These are phyloP conservation scores for Pogonophryne albipinna DNA, from an alignment of 2,797 vertebrate genomes.

Conservation along the genomic window DNA sequence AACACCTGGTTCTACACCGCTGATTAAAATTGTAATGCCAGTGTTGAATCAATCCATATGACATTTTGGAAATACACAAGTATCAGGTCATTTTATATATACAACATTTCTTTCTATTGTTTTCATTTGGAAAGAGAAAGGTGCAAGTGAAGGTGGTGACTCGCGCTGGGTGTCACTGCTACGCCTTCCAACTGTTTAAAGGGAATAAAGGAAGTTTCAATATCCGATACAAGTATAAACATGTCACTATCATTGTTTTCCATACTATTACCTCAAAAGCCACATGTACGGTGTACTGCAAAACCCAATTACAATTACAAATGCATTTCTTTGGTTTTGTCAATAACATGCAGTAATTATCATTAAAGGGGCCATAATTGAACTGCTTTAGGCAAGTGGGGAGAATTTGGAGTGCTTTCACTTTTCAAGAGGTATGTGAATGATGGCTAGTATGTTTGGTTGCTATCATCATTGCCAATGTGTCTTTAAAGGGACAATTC, in stretches of 20 bases:
- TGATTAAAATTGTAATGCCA: slow-evolving; percentile 91
- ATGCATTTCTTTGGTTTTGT: slow-evolving; percentile 7
- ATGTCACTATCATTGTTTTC: slow-evolving; percentile 42
- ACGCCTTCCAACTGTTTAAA: slow-evolving; percentile 83
- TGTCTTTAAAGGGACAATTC: neutral
- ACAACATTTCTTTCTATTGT: slow-evolving; percentile 70
- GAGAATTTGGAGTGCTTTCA: neutral
- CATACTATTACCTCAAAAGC: slow-evolving; percentile 30
- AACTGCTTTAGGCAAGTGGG: neutral
- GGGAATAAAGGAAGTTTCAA: slow-evolving; percentile 62
- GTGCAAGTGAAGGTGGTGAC: slow-evolving; percentile 68
- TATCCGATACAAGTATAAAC: slow-evolving; percentile 66
- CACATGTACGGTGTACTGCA: slow-evolving; percentile 1
- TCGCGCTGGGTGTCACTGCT: slow-evolving; percentile 58
- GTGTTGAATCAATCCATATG: slow-evolving; percentile 89
- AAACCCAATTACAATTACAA: slow-evolving; percentile 12
- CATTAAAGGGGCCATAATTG: neutral
- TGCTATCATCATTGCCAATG: neutral
- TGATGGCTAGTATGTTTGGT: neutral
- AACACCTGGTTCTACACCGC: slow-evolving; percentile 89
- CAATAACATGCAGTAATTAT: neutral
- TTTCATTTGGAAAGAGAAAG: slow-evolving; percentile 74
- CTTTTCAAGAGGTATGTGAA: neutral
- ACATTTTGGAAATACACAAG: slow-evolving; percentile 89
- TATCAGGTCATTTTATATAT: slow-evolving; percentile 81